A percentile compares a stretch with the other conserved stretches of the same genome.
These are phyloP conservation scores for Patella caerulea DNA, from an alignment of 2,888 invertebrate genomes.

Conservation along the genomic window DNA sequence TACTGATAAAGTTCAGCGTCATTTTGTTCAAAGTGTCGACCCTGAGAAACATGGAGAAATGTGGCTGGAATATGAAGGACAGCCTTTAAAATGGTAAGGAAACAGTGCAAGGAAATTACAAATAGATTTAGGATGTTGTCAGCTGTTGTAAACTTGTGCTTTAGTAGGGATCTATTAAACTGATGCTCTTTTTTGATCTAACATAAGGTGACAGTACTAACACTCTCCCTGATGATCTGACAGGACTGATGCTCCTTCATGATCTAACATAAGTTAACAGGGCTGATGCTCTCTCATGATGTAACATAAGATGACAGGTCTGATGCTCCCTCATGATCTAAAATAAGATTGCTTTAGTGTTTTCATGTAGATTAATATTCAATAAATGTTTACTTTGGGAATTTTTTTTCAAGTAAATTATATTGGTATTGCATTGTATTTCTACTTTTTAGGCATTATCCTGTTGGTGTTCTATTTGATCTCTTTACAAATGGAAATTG, in stretches of 20 bases:
- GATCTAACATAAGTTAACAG: too few relatives aligned
- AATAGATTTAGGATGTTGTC: too few relatives aligned
- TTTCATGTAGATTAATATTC: too few relatives aligned
- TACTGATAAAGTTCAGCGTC: conserved; percentile 91
- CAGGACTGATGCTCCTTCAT: background rate
- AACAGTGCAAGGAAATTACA: too few relatives aligned
- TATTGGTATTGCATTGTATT: conserved; percentile 1
- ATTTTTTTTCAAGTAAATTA: background rate
- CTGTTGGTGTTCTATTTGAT: conserved; percentile 91
- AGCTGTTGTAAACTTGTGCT: too few relatives aligned
- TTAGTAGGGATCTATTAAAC: too few relatives aligned
- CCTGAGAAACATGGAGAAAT: conserved; percentile 79
- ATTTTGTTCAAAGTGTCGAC: conserved; percentile 87
- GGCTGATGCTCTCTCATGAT: too few relatives aligned
- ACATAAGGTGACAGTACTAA: background rate
- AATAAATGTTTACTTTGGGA: too few relatives aligned
- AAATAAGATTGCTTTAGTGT: too few relatives aligned
- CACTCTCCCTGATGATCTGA: background rate
- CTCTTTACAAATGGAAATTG: conserved; percentile 74
- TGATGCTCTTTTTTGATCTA: background rate
- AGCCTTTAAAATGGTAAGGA: conserved; percentile 85
- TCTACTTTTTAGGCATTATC: conserved; percentile 75
- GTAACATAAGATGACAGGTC: too few relatives aligned
- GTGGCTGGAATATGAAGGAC: conserved; percentile 95
- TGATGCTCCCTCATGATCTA: too few relatives aligned